Evolutionary conservation across 1,140 invertebrate genomes (phyloP).

Genomic region (Armadillidium nasatum): DNA sequence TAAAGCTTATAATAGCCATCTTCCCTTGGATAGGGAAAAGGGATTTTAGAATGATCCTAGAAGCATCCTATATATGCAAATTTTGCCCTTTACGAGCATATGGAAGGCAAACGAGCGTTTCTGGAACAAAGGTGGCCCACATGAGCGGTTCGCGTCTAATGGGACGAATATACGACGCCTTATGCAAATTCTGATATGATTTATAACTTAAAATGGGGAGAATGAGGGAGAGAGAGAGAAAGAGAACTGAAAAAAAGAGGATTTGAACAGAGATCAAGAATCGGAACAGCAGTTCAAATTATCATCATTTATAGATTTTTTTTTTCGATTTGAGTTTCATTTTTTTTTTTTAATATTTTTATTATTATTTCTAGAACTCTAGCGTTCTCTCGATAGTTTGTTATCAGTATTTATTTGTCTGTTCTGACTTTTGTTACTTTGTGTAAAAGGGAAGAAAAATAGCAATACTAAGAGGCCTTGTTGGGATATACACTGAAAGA

Average conservation of each 20-base stretch:
- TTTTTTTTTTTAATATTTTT: conserved; percentile 9
- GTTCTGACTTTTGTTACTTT: conserved; percentile 1
- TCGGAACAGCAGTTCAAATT: neutral
- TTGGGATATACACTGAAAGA: neutral
- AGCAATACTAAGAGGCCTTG: neutral
- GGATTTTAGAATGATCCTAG: neutral
- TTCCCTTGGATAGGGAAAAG: neutral
- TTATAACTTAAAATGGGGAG: neutral
- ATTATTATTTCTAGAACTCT: neutral
- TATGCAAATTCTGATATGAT: conserved; percentile 11
- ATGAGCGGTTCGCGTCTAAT: neutral
- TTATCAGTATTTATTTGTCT: conserved; percentile 8
- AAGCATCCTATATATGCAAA: conserved; percentile 13
- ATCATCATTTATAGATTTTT: conserved; percentile 1
- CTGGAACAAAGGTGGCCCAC: conserved; percentile 6
- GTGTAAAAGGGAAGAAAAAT: neutral
- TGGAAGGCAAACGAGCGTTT: neutral
- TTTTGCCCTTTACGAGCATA: conserved; percentile 7
- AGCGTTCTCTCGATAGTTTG: neutral
- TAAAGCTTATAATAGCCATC: neutral
- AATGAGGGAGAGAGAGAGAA: too few relatives aligned
- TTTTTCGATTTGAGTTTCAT: neutral
- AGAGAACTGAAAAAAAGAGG: too few relatives aligned
- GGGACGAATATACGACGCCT: neutral
- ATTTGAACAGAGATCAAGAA: too few relatives aligned